Evolutionary conservation across 2,888 invertebrate genomes (phyloP).

Genomic region (Limnephilus marmoratus): DNA sequence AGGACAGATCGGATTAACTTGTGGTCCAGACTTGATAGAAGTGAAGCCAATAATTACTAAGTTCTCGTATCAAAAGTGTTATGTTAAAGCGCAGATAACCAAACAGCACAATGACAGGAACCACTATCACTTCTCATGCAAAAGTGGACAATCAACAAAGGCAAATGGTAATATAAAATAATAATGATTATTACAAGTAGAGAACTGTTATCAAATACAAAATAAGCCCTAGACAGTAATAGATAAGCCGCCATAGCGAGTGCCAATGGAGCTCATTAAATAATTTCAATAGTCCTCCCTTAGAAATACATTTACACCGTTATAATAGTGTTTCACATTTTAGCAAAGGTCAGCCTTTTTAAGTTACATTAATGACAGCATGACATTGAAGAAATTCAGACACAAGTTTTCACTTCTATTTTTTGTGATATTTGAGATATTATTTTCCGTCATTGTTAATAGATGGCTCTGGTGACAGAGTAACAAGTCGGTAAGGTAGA

Average conservation of each 20-base stretch:
- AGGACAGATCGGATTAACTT: background rate
- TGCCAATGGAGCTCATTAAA: background rate
- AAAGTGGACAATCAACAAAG: background rate
- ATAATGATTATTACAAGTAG: background rate
- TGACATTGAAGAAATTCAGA: background rate
- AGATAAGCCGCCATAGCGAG: background rate
- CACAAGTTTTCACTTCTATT: background rate
- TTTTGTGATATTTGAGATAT: background rate
- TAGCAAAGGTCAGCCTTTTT: background rate
- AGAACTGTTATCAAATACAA: background rate
- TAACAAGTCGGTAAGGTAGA: too few relatives aligned
- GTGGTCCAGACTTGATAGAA: background rate
- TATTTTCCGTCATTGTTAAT: too few relatives aligned
- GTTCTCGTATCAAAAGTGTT: background rate
- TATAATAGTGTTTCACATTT: background rate
- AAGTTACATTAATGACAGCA: background rate
- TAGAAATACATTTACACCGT: background rate
- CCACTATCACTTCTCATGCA: background rate
- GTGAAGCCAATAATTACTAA: background rate
- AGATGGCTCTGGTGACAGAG: too few relatives aligned
- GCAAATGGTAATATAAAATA: background rate
- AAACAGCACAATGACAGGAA: background rate
- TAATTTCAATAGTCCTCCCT: background rate
- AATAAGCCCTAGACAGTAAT: background rate
- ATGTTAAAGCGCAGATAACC: background rate